A percentile compares a stretch with the other conserved stretches of the same genome.
Evolutionary conservation across 2,888 invertebrate species (phyloP).

Genomic region (Idaea straminata): DNA sequence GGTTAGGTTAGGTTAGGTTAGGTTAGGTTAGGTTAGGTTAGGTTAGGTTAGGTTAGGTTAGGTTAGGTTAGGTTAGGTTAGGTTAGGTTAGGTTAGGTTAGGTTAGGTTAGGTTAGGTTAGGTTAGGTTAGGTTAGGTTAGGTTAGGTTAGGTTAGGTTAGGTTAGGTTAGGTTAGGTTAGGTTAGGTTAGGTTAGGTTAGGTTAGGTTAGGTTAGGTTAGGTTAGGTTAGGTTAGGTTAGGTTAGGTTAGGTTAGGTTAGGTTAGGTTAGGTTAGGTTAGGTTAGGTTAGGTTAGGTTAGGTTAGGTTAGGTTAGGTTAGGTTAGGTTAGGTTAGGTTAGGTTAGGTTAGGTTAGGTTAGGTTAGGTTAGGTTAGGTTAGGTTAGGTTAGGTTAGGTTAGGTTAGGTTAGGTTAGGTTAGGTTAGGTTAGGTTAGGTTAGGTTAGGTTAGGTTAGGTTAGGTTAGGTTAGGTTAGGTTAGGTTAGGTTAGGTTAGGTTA

Average conservation of each 20-base stretch:
- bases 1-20: constrained; percentile 24
- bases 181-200: constrained; percentile 18
- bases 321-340: constrained; percentile 17
- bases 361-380: constrained; percentile 23
- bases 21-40: constrained; percentile 25
- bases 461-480: constrained; percentile 10
- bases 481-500: constrained; percentile 11
- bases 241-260: constrained; percentile 26
- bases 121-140: constrained; percentile 25
- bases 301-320: constrained; percentile 21
- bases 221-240: constrained; percentile 27
- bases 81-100: constrained; percentile 25
- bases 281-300: constrained; percentile 29
- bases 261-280: constrained; percentile 26
- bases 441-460: constrained; percentile 12
- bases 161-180: constrained; percentile 23
- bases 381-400: constrained; percentile 22
- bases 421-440: constrained; percentile 16
- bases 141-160: constrained; percentile 23
- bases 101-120: constrained; percentile 23
- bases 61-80: constrained; percentile 25
- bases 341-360: too few relatives aligned
- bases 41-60: constrained; percentile 24
- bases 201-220: constrained; percentile 18
- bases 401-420: constrained; percentile 19